Percentiles rank a stretch among this genome's conserved stretches.
Conservation (phyloP, 2,113 vertebrate species). For the Lepus americanus region DNA sequence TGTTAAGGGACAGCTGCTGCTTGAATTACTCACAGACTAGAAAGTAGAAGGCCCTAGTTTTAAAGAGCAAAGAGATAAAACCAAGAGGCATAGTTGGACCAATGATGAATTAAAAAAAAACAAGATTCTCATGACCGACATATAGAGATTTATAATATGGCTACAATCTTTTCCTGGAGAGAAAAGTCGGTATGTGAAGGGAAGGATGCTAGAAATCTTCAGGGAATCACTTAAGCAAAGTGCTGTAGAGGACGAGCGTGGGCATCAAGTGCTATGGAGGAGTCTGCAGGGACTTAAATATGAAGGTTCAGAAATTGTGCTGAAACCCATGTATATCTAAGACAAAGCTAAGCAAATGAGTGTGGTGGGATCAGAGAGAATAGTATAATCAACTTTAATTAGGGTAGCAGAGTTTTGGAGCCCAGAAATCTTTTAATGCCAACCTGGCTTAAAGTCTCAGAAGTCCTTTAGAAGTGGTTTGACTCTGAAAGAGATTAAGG, state of each 20-base stretch:
- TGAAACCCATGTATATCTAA: neutral
- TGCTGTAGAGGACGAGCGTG: neutral
- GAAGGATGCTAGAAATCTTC: neutral
- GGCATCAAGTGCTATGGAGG: neutral
- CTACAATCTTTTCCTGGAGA: neutral
- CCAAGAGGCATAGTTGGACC: neutral
- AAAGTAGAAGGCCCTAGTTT: slow-evolving; percentile 3
- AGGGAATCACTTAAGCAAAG: neutral
- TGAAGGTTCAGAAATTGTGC: neutral
- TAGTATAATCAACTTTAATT: neutral
- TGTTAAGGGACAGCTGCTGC: neutral
- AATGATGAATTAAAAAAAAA: neutral
- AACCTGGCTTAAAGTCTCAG: neutral
- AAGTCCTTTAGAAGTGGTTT: neutral
- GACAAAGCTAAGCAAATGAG: neutral
- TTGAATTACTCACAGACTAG: neutral
- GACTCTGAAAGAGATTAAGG: neutral
- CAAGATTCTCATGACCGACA: neutral
- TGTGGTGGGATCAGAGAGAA: neutral
- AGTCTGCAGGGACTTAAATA: neutral
- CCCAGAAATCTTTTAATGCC: neutral
- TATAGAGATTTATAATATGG: neutral
- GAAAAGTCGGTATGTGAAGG: neutral
- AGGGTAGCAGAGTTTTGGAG: neutral
- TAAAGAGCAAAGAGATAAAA: slow-evolving; percentile 31